A percentile compares a stretch with the other conserved stretches of the same genome.
These are phyloP conservation scores for Lineus longissimus DNA, from an alignment of 1,140 invertebrate genomes.

Conservation along the genomic window DNA sequence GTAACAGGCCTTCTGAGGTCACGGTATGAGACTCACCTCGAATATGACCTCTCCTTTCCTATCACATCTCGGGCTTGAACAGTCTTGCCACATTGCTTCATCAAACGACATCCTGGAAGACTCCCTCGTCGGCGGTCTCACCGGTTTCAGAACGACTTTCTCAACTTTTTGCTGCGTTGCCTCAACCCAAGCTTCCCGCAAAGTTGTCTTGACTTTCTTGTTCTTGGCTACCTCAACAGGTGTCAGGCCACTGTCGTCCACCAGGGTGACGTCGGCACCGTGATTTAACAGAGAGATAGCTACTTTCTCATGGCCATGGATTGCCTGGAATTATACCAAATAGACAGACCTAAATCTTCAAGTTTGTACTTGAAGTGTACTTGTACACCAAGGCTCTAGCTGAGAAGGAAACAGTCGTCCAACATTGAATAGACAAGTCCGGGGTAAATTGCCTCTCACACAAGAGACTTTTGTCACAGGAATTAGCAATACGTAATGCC, in stretches of 20 bases:
- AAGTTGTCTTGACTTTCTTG: conserved; percentile 40
- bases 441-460: too few relatives aligned
- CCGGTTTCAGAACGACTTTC: conserved; percentile 28
- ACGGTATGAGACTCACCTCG: too few relatives aligned
- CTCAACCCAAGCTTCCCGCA: conserved; percentile 44
- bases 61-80: conserved; percentile 21
- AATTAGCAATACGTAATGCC: too few relatives aligned
- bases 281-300: conserved; percentile 34
- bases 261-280: conserved; percentile 44
- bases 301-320: conserved; percentile 44
- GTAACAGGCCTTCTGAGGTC: too few relatives aligned
- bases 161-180: conserved; percentile 25
- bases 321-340: conserved; percentile 28
- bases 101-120: conserved; percentile 21
- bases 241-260: conserved; percentile 44
- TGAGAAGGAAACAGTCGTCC: too few relatives aligned
- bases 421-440: too few relatives aligned
- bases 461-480: too few relatives aligned
- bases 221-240: conserved; percentile 46
- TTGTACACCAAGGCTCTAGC: too few relatives aligned
- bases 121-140: conserved; percentile 29
- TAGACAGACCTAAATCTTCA: too few relatives aligned
- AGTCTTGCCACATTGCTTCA: background rate
- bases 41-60: conserved; percentile 42
- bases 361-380: too few relatives aligned